Base-by-base conservation (phyloP, 1,140 invertebrate species). In the Drosophila tani region DNA sequence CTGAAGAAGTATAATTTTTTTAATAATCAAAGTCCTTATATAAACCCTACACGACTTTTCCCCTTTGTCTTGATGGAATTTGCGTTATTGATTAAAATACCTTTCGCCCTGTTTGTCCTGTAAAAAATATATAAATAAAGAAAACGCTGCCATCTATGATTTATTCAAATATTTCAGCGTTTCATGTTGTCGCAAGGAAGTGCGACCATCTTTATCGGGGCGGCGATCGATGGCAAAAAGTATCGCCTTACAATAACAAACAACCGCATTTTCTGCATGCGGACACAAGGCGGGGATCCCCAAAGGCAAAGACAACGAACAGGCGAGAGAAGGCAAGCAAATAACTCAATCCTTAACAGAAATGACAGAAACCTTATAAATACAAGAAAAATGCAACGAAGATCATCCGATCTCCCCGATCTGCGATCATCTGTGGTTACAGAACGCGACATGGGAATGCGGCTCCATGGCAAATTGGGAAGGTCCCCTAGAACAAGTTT, bases 281-380 rank as follows among this genome's bases (percentile, higher is more conserved):
- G 35, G 75, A 73, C 71, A 81, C 65, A 43, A 15, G 47, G 29
- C 79, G 57, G 57, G 57, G 65, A 74, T 84, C 76, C 71, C 83
- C 84, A 75, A 88, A 74, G 80, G 80, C 67, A 55, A 12, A 21
- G 40, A 70, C 29, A 49, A 51, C 53, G 43, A 27, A 32, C 67
- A 27, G 5, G 47, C 27, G 53, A 57, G 47, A 24, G 56, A 40
- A 27, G 40, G 63, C 55, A 82, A 76, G 75, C 84, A 84, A 87
- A 87, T 87, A 87, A 87, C 84, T 87, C 84, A 87, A 87, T 88
- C 84, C 84, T 87, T 87, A 87, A 87, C 85, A 78, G 84, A 88
- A 84, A 83, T 84, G 84, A 81, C 84, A 88, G 84, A 87, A 87
- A 88, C 84, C 84, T 87, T 87, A 87, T 87, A 87, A 87, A 87